Evolutionary conservation across 2,888 invertebrate genomes (phyloP).

Genomic region (Lumbricus terrestris): DNA sequence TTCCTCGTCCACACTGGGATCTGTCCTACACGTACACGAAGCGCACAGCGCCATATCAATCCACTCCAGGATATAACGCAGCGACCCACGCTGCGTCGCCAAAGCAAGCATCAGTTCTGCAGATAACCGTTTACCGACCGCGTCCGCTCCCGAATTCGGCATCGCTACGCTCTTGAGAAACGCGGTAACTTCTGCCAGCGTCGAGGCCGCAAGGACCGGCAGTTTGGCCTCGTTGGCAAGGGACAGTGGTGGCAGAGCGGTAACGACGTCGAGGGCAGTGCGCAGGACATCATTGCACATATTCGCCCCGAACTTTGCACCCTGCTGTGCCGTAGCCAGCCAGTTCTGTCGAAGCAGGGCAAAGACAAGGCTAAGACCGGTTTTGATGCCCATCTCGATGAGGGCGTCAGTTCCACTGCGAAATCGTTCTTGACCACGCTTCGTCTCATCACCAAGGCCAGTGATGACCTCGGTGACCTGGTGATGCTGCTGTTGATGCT

Average conservation of each 20-base stretch:
- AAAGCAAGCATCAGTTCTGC: slow-evolving; percentile 65
- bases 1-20: neutral
- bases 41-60: slow-evolving; percentile 65
- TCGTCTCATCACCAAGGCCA: neutral
- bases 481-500: slow-evolving; percentile 20
- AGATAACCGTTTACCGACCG: slow-evolving; percentile 55
- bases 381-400: slow-evolving; percentile 67
- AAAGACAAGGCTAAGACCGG: slow-evolving; percentile 66
- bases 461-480: neutral
- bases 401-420: slow-evolving; percentile 61
- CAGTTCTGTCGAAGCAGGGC: slow-evolving; percentile 67
- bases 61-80: slow-evolving; percentile 67
- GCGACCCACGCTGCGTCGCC: slow-evolving; percentile 66
- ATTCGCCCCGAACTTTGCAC: slow-evolving; percentile 53
- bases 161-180: slow-evolving; percentile 64
- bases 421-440: slow-evolving; percentile 20
- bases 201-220: slow-evolving; percentile 59
- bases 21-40: slow-evolving; percentile 16
- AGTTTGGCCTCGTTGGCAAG: slow-evolving; percentile 67
- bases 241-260: slow-evolving; percentile 65
- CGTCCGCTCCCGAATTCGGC: slow-evolving; percentile 63
- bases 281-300: slow-evolving; percentile 66
- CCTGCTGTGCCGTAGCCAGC: slow-evolving; percentile 48
- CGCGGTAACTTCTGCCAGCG: slow-evolving; percentile 48
- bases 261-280: slow-evolving; percentile 65